Evolutionary conservation across 2,113 vertebrate species (phyloP), one percentile per base, ranked within the genome.

Genomic region (Tupaia chinensis): DNA sequence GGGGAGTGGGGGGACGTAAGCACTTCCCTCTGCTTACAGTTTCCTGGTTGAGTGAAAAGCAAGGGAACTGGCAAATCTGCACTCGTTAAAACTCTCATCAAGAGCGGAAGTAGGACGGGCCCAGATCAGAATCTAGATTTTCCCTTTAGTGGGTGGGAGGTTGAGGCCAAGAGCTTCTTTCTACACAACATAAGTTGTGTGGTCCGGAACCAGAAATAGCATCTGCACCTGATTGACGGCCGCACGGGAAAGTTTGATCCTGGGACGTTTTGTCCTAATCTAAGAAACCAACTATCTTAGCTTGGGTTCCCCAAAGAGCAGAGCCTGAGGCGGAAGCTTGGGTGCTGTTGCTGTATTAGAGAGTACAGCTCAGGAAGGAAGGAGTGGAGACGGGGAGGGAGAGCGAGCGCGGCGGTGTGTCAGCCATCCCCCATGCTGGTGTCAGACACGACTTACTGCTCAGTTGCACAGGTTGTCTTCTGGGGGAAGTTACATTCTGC

Each of bases 31-130:
- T 69, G 44, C 44, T 93, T 81, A 54, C 58, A 61, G 60, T 87
- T 66, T 73, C 32, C 82, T 60, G 44, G 12, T 95, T 60, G 22
- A 83, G 29, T 61, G 44, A 94, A 89, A 88, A 15, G 29, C 63
- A 81, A 92, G 60, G 23, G 20, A 54, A 10, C 84, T 58, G n/a
- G 25, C 10, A 89, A 23, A 83, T 72, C 53, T 86, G 13, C 8
- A 70, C 65, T 9, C 25, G 58, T 89, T 82, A 73, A 85, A 85
- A n/a, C 27, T 94, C 54, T 23, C 20, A 85, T 91, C 85, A 53
- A 11, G 91, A 91, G 65, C 17, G 25, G 7, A 60, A 65, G 19
- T 32, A 32, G 29, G 17, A 89, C 85, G 19, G 61, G 9, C 1
- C 3, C 22, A 85, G 70, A 65, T 23, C 12, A 29, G 87, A 66